Evolutionary conservation across 2,113 vertebrate genomes (phyloP), one percentile per base, ranked within the genome.

Genomic region (Bujurquina vittata): DNA sequence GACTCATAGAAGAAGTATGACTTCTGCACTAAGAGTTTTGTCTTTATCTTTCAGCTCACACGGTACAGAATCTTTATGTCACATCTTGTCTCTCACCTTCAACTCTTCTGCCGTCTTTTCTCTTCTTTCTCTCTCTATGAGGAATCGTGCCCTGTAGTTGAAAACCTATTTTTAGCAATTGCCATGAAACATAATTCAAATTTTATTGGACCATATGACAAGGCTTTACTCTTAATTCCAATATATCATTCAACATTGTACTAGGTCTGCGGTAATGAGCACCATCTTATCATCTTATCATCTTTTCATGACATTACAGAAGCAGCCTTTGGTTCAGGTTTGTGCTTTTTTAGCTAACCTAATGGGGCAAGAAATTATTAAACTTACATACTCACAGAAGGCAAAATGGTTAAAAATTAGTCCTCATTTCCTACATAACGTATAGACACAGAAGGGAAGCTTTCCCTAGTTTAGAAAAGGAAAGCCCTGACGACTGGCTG

Each of bases 401-500:
- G 11, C 6, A 18, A 26, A 23, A 5, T 35, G 55, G n/a, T 23
- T 61, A 54, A 40, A 72, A 67, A 67, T 33, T 8, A 0, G 9
- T 52, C 43, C 72, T 23, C n/a, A 58, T 56, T 57, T 58, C 56
- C 73, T 40, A 23, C 15, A 58, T 2, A 1, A 57, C 35, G 9
- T 54, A 49, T 18, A 69, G 57, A 57, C 23, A 80, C 60, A 73
- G 35, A 43, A 81, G 65, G 56, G 49, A 22, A 73, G 82, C 59
- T 60, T 59, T 84, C 73, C 18, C 58, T 58, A 74, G 63, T 75
- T 77, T 46, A 60, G 33, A 46, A 75, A 55, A 88, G 77, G 69
- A 77, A 88, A 83, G 52, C 84, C 63, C 75, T 85, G 84, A 87
- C 79, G 86, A 87, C 82, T 86, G 86, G 76, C 81, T 11, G 20